Conservation (phyloP, 2,797 vertebrate species). For the Sebastes iracundus region DNA sequence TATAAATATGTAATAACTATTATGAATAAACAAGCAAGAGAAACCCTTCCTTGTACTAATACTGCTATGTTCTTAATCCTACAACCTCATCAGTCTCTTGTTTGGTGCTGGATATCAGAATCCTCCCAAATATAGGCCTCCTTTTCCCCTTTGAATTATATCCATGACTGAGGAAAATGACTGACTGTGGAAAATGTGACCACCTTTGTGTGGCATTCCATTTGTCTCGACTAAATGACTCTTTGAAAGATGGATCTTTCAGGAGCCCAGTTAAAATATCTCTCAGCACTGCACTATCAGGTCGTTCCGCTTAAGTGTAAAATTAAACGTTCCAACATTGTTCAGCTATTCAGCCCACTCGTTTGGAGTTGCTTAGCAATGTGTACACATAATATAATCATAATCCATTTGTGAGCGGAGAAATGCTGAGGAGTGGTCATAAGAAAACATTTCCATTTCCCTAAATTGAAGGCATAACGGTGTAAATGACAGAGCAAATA, state of each 20-base stretch:
- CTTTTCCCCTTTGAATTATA: conserved; percentile 50
- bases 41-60: neutral
- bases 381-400: conserved; percentile 66
- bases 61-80: neutral
- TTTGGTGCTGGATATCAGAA: conserved; percentile 32
- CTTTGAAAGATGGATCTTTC: conserved; percentile 71
- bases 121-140: conserved; percentile 23
- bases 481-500: conserved; percentile 55
- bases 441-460: conserved; percentile 73
- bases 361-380: conserved; percentile 71
- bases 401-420: conserved; percentile 49
- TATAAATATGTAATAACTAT: neutral
- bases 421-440: conserved; percentile 57
- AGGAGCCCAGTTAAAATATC: conserved; percentile 70
- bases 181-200: conserved; percentile 68
- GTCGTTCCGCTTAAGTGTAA: conserved; percentile 49
- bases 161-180: conserved; percentile 47
- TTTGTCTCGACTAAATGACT: conserved; percentile 61
- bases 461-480: conserved; percentile 55
- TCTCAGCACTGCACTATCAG: conserved; percentile 65
- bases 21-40: neutral
- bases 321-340: conserved; percentile 69
- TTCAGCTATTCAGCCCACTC: conserved; percentile 56
- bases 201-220: conserved; percentile 52
- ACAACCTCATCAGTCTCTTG: conserved; percentile 22